Percentiles rank a stretch among this genome's conserved stretches.
Evolutionary conservation across 2,113 vertebrate species (phyloP).

Genomic region (Struthidea cinerea): DNA sequence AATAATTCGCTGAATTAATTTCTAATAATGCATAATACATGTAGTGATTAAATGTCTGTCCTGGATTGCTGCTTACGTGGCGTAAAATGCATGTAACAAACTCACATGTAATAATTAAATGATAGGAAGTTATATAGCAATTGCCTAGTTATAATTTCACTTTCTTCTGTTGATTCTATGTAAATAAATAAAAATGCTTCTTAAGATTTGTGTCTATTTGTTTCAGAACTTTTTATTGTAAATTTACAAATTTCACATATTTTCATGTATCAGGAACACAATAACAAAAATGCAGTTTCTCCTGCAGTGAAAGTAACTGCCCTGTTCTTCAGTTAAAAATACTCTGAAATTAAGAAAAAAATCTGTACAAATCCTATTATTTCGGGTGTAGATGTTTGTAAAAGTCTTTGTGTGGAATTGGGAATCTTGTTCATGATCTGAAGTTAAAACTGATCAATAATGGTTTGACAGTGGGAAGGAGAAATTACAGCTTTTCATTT

Average conservation of each 20-base stretch:
- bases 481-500: not conserved
- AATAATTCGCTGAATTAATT: slow-evolving; percentile 11
- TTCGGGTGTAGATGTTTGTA: not conserved
- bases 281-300: not conserved
- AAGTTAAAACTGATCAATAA: not conserved
- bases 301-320: not conserved
- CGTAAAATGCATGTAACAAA: not conserved
- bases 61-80: not conserved
- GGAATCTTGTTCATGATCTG: not conserved
- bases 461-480: not conserved
- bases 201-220: not conserved
- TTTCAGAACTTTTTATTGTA: not conserved
- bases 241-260: not conserved
- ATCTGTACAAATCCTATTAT: not conserved
- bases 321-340: not conserved
- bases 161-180: not conserved
- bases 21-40: slow-evolving; percentile 1
- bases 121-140: not conserved
- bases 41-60: not conserved
- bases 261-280: not conserved
- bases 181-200: not conserved
- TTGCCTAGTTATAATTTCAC: not conserved
- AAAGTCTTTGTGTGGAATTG: not conserved
- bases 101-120: not conserved
- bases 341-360: not conserved